Evolutionary conservation across 2,797 vertebrate species (phyloP), one percentile per base, ranked within the genome.

Genomic region (Fratercula arctica): DNA sequence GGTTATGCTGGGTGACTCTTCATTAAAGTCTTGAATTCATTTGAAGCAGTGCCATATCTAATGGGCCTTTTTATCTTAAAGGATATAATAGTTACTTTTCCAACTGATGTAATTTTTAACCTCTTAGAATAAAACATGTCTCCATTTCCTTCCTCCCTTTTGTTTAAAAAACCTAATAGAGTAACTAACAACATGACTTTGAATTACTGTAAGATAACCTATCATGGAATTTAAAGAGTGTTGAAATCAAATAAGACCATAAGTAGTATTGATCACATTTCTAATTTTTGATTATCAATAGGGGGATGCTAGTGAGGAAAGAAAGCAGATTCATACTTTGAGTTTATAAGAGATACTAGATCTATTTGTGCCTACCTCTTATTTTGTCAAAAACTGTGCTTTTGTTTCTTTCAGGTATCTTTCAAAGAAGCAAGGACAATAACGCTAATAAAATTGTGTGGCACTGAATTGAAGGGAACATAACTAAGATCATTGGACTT

Each of bases 401-500:
- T 96, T 90, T 95, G 26, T 97, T 97, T 97, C 76, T 97, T 98
- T 50, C 96, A 99, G 99, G 98, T 99, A 99, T 97, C 98, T 99
- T 79, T 99, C 99, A 85, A 99, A 99, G 98, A 99, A 98, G 97
- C 99, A 99, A 98, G 99, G 98, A 95, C 99, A 99, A 94, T 99
- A 98, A 97, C 98, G 69, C 84, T 89, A 76, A 76, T 76, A 85
- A 94, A 95, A 61, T 46, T 54, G 75, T 90, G 74, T 96, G 91
- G 95, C 95, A 93, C 81, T 95, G 94, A 94, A 86, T 16, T 81
- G 97, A 97, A 97, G 95, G 93, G 96, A 97, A 95, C 94, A 91
- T 96, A 96, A 95, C 93, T 93, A 90, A 97, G 96, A 97, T 93
- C 97, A 87, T 93, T 73, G 92, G 97, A 97, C 92, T 80, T 96